phyloP scores from a whole-genome alignment of 2,797 vertebrate genomes.

The Enteromius thamalakanensis region DNA sequence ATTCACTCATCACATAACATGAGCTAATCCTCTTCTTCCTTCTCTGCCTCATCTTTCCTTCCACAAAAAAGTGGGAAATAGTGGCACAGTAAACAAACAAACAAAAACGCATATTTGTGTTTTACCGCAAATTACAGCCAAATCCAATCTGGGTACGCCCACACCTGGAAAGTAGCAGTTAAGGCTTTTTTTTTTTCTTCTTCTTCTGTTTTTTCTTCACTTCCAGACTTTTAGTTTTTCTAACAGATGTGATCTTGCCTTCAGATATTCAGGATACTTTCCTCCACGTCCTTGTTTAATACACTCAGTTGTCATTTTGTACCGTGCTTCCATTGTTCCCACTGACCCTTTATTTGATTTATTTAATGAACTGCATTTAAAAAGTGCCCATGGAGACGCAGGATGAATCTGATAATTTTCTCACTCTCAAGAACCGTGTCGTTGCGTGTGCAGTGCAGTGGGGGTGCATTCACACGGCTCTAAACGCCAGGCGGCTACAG shows the following conservation, averaged over 20 bases:
- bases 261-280: neutral
- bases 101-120: conserved; percentile 52
- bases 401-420: conserved; percentile 62
- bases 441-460: neutral
- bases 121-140: conserved; percentile 48
- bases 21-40: conserved; percentile 56
- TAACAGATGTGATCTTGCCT: neutral
- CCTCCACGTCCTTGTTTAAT: neutral
- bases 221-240: conserved; percentile 13
- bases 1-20: conserved; percentile 67
- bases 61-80: conserved; percentile 24
- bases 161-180: conserved; percentile 51
- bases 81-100: conserved; percentile 49
- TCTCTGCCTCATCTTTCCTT: conserved; percentile 31
- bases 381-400: conserved; percentile 54
- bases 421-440: conserved; percentile 47
- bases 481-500: conserved; percentile 55
- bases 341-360: conserved; percentile 70
- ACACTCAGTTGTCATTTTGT: neutral
- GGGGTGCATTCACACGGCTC: conserved; percentile 38
- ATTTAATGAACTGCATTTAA: conserved; percentile 68
- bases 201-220: neutral
- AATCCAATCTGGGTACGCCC: conserved; percentile 47
- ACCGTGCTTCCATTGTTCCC: conserved; percentile 18
- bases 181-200: neutral